phyloP scores from a whole-genome alignment of 2,797 vertebrate genomes.

The Synanceia verrucosa region DNA sequence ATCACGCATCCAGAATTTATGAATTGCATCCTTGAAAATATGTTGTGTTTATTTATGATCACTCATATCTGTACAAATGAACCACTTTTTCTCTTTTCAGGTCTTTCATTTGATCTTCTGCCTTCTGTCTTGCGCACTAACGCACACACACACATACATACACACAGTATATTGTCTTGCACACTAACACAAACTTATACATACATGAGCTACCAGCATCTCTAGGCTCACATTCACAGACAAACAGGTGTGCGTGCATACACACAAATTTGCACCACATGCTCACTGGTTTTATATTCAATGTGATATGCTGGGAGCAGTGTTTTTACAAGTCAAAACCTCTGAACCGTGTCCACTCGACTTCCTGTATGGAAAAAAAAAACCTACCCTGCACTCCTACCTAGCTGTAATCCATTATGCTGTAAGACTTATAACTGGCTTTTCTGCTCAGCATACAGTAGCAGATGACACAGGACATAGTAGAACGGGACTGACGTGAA shows the following conservation, averaged over 20 bases:
- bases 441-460: constrained; percentile 5
- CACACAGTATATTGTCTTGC: background rate
- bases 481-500: background rate
- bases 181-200: background rate
- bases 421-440: background rate
- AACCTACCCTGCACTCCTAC: constrained; percentile 3
- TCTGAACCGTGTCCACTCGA: constrained; percentile 67
- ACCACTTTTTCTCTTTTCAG: background rate
- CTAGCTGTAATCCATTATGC: constrained; percentile 1
- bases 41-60: background rate
- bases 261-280: constrained; percentile 48
- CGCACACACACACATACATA: too few relatives aligned
- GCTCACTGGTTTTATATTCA: constrained; percentile 64
- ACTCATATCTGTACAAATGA: background rate
- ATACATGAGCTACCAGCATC: background rate
- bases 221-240: constrained; percentile 8
- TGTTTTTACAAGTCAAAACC: constrained; percentile 72
- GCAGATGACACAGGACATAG: constrained; percentile 7
- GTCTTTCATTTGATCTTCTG: background rate
- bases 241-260: constrained; percentile 34
- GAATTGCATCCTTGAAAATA: constrained; percentile 6
- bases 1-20: background rate
- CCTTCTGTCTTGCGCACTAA: background rate
- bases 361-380: constrained; percentile 55
- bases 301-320: constrained; percentile 59